phyloP scores from a whole-genome alignment of 2,113 vertebrate species.

The Neofelis nebulosa region DNA sequence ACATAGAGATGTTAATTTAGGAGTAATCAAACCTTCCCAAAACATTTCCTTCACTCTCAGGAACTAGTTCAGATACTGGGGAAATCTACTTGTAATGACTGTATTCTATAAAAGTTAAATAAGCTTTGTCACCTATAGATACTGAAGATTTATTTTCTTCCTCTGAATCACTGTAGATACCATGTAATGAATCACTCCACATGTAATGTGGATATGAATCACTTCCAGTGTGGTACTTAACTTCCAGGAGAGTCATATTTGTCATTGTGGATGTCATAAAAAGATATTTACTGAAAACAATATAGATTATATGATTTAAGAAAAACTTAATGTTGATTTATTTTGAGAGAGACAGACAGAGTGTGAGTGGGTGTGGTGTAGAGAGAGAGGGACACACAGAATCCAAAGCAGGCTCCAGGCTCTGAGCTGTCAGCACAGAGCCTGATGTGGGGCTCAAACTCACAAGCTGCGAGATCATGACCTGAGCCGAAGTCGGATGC shows the following conservation, averaged over 20 bases:
- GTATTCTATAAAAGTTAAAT: not conserved
- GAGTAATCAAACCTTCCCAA: not conserved
- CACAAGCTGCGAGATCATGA: too few species aligned
- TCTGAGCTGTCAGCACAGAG: too few species aligned
- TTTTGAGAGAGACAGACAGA: too few species aligned
- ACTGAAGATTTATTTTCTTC: constrained; percentile 17
- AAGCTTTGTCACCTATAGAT: constrained; percentile 15
- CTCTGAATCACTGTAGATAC: constrained; percentile 50
- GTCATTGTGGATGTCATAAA: not conserved
- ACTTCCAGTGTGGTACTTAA: not conserved
- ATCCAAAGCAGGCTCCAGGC: too few species aligned
- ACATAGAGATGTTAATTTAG: not conserved
- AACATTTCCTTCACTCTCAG: not conserved
- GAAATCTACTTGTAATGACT: constrained; percentile 30
- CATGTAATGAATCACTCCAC: constrained; percentile 55
- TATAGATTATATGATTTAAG: not conserved
- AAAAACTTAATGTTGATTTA: too few species aligned
- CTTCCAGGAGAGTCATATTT: not conserved
- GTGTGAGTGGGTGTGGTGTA: too few species aligned
- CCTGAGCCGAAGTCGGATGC: too few species aligned
- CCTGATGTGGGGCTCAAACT: too few species aligned
- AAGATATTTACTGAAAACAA: not conserved
- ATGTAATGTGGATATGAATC: constrained; percentile 48
- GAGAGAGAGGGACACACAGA: too few species aligned
- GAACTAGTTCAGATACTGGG: constrained; percentile 48